A percentile compares a stretch with the other conserved stretches of the same genome.
Conservation (phyloP, 92 coral and sea anemone genomes). For the Actinernus sp. region DNA sequence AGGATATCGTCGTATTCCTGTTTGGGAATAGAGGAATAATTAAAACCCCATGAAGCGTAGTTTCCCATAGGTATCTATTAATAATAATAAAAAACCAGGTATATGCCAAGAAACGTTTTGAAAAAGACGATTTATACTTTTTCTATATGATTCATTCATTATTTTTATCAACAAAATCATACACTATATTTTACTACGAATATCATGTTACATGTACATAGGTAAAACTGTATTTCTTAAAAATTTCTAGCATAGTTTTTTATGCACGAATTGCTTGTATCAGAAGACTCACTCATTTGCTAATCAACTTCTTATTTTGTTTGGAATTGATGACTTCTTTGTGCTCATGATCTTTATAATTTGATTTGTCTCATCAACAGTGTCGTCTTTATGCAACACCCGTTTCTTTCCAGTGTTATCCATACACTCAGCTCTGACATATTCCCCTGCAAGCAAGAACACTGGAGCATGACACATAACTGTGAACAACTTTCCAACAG, state of each 20-base stretch:
- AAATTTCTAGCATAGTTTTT: neutral
- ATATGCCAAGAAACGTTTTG: no score
- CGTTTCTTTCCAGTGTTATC: constrained; percentile 57
- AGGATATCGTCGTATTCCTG: no score
- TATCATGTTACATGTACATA: no score
- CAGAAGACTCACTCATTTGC: neutral
- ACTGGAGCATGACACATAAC: constrained; percentile 75
- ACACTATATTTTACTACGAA: no score
- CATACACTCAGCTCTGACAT: constrained; percentile 84
- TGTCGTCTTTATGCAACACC: constrained; percentile 77
- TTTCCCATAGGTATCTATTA: no score
- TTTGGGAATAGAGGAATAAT: no score
- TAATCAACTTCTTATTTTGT: constrained; percentile 48
- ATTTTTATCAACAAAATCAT: no score
- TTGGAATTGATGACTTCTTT: constrained; percentile 52
- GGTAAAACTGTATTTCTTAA: neutral
- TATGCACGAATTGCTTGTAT: neutral
- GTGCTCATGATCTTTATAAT: constrained; percentile 86
- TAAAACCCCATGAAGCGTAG: no score
- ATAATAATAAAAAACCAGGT: no score
- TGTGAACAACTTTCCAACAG: constrained; percentile 74
- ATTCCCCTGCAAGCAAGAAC: constrained; percentile 78
- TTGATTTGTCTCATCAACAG: constrained; percentile 51
- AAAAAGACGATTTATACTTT: no score
- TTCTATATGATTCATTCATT: no score